A percentile compares a stretch with the other conserved stretches of the same genome.
Conservation (phyloP, 2,888 invertebrate genomes). For the Pseudoips prasinana region DNA sequence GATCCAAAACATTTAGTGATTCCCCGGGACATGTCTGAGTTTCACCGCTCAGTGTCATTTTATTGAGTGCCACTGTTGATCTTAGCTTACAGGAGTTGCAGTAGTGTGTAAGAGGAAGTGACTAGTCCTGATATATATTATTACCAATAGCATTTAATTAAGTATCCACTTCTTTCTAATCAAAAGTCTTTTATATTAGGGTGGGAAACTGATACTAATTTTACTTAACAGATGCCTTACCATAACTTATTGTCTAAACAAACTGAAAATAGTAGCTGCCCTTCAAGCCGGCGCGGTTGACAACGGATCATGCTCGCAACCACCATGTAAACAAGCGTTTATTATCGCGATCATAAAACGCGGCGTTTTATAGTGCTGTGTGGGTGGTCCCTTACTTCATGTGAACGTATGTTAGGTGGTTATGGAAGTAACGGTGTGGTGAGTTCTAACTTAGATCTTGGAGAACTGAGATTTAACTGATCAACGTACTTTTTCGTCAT, state of each 20-base stretch:
- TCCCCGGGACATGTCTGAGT: too few relatives aligned
- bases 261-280: constrained; percentile 40
- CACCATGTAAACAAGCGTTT: constrained; percentile 67
- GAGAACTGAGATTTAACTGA: too few relatives aligned
- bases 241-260: constrained; percentile 46
- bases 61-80: too few relatives aligned
- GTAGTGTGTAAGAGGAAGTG: too few relatives aligned
- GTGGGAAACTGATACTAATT: neutral
- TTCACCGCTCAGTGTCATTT: too few relatives aligned
- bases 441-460: neutral
- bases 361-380: constrained; percentile 64
- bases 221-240: constrained; percentile 24
- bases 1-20: too few relatives aligned
- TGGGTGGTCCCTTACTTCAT: constrained; percentile 70
- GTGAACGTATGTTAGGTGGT: constrained; percentile 36
- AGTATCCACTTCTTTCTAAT: too few relatives aligned
- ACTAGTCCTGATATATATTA: too few relatives aligned
- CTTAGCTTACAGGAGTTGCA: too few relatives aligned
- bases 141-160: too few relatives aligned
- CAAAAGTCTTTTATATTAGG: too few relatives aligned
- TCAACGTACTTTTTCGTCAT: too few relatives aligned
- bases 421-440: constrained; percentile 4
- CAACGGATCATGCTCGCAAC: constrained; percentile 41
- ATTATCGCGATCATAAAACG: constrained; percentile 72
- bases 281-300: constrained; percentile 30